Evolutionary conservation across 2,113 vertebrate genomes (phyloP).

Genomic region (Thamnophis sirtalis): DNA sequence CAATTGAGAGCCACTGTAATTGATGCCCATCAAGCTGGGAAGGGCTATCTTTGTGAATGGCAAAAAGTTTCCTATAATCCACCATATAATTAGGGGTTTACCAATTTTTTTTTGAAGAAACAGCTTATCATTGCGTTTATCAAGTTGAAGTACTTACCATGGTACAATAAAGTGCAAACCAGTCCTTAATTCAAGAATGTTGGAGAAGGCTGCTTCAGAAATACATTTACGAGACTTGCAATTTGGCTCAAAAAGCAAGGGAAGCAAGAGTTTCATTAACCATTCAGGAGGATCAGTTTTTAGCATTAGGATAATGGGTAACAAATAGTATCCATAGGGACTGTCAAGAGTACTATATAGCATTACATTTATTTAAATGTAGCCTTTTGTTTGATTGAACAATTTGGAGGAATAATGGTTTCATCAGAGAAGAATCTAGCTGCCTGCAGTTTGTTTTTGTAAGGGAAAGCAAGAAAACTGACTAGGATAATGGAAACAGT

Average conservation of each 20-base stretch:
- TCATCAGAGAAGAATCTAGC: background rate
- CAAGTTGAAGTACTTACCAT: background rate
- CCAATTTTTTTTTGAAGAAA: background rate
- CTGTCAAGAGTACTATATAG: background rate
- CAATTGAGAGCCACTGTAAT: background rate
- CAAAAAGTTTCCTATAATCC: background rate
- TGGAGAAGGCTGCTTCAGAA: background rate
- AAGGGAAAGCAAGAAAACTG: background rate
- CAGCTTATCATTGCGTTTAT: background rate
- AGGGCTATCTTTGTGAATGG: background rate
- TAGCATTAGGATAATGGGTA: background rate
- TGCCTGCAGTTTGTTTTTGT: background rate
- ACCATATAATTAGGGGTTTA: background rate
- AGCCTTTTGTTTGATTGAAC: background rate
- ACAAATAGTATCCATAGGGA: background rate
- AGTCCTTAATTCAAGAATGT: background rate
- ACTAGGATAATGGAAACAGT: slow-evolving; percentile 5
- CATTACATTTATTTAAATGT: background rate
- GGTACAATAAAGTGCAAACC: background rate
- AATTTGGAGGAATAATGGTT: background rate
- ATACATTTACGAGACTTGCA: background rate
- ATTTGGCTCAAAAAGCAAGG: background rate
- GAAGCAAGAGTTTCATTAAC: background rate
- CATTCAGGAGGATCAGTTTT: background rate
- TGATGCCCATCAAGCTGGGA: background rate